These are phyloP conservation scores for Drosophila lacertosa DNA, from an alignment of 1,140 invertebrate species.

Conservation along the genomic window DNA sequence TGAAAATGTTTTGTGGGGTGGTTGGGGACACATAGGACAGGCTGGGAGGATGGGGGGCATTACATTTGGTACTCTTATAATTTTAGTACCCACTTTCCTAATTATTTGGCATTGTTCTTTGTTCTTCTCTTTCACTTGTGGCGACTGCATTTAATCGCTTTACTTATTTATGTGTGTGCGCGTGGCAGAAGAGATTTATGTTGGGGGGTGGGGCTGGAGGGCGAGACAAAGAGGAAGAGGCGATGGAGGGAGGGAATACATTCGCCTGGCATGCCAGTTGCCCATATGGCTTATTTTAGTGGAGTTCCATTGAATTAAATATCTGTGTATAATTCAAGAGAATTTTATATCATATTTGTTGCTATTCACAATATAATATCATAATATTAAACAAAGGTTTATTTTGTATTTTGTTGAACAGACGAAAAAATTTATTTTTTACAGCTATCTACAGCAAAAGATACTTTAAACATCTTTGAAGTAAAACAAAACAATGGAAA, in stretches of 20 bases:
- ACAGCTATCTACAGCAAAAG: background rate
- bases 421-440: too few relatives aligned
- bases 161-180: conserved; percentile 25
- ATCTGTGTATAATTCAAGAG: background rate
- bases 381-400: too few relatives aligned
- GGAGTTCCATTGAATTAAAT: conserved; percentile 20
- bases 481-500: conserved; percentile 27
- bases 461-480: conserved; percentile 3
- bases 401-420: too few relatives aligned
- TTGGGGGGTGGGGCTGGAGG: too few relatives aligned
- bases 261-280: background rate
- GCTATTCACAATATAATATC: too few relatives aligned
- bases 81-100: conserved; percentile 50
- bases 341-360: background rate
- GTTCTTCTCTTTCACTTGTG: conserved; percentile 11
- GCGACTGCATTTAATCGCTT: conserved; percentile 48
- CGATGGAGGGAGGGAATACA: background rate
- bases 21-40: background rate
- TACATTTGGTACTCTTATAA: conserved; percentile 28
- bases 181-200: conserved; percentile 30
- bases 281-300: conserved; percentile 11
- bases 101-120: conserved; percentile 47
- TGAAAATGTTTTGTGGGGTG: background rate
- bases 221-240: too few relatives aligned
- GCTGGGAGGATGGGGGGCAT: background rate